phyloP scores from a whole-genome alignment of 2,888 invertebrate genomes.

The Monopis laevigella region DNA sequence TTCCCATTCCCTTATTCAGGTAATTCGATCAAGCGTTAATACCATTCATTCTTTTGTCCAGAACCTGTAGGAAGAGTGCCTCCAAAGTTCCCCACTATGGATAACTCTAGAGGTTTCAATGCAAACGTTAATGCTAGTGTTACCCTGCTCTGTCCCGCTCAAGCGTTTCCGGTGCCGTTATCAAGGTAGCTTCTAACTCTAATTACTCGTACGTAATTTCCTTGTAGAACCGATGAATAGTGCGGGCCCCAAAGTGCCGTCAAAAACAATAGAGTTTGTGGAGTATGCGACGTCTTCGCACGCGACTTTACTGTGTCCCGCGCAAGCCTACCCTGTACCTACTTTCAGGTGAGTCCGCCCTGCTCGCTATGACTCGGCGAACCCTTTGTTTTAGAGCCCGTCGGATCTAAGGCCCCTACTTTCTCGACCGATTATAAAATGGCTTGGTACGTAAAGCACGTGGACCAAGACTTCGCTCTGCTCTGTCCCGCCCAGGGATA shows the following conservation, averaged over 20 bases:
- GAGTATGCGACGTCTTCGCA: slow-evolving; percentile 50
- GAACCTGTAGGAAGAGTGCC: slow-evolving; percentile 70
- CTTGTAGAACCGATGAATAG: slow-evolving; percentile 77
- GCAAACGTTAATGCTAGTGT: slow-evolving; percentile 61
- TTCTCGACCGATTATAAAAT: slow-evolving; percentile 71
- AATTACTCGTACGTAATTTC: slow-evolving; percentile 23
- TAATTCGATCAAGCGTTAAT: slow-evolving; percentile 33
- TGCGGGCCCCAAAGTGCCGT: slow-evolving; percentile 73
- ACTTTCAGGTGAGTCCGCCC: slow-evolving; percentile 70
- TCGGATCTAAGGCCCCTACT: slow-evolving; percentile 72
- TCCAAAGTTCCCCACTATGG: slow-evolving; percentile 78
- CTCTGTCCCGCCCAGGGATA: slow-evolving; percentile 73
- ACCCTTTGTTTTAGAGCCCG: slow-evolving; percentile 49
- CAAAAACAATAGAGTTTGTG: slow-evolving; percentile 56
- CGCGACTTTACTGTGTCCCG: slow-evolving; percentile 74
- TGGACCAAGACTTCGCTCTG: slow-evolving; percentile 59
- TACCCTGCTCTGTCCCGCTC: slow-evolving; percentile 75
- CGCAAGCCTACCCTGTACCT: slow-evolving; percentile 75
- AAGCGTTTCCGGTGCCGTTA: slow-evolving; percentile 71
- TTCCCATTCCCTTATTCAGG: slow-evolving; percentile 75
- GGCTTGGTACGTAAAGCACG: slow-evolving; percentile 60
- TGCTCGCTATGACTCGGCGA: background rate
- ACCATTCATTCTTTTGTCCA: slow-evolving; percentile 31
- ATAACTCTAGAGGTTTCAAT: slow-evolving; percentile 68
- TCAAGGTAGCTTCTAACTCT: slow-evolving; percentile 62